Evolutionary conservation across 2,113 vertebrate genomes (phyloP).

Genomic region (Gila orcuttii): DNA sequence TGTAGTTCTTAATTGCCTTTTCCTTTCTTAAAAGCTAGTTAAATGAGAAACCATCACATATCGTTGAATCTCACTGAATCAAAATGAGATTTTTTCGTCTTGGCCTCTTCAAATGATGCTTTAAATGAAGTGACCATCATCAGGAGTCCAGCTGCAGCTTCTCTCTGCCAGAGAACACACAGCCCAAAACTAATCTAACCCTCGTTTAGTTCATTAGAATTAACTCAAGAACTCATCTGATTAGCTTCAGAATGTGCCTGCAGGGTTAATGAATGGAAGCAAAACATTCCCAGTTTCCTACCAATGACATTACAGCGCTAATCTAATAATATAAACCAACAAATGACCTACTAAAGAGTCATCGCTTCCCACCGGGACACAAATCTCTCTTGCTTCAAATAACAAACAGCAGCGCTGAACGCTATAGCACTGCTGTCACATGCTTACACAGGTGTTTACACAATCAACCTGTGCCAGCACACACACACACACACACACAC

Average conservation of each 20-base stretch:
- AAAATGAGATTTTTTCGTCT: no score
- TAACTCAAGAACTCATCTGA: constrained; percentile 37
- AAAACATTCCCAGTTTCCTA: constrained; percentile 32
- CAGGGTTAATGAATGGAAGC: constrained; percentile 51
- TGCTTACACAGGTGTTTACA: no score
- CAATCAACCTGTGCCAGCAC: background rate
- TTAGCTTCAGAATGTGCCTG: constrained; percentile 41
- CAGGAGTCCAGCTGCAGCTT: background rate
- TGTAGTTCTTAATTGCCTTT: no score
- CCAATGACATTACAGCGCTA: constrained; percentile 44
- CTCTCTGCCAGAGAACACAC: background rate
- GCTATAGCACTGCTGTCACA: background rate
- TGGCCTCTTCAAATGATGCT: no score
- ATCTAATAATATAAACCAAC: constrained; percentile 55
- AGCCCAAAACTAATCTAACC: constrained; percentile 14
- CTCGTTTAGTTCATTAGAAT: constrained; percentile 47
- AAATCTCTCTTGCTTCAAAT: background rate
- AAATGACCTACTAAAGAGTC: constrained; percentile 42
- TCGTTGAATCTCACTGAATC: no score
- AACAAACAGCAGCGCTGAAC: background rate
- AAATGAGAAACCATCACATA: no score
- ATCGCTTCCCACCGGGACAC: constrained; percentile 25
- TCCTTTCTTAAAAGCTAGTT: no score
- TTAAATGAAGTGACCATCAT: no score
- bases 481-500: constrained; percentile 1